Evolutionary conservation across 2,888 invertebrate species (phyloP).

Genomic region (Iphiclides podalirius): DNA sequence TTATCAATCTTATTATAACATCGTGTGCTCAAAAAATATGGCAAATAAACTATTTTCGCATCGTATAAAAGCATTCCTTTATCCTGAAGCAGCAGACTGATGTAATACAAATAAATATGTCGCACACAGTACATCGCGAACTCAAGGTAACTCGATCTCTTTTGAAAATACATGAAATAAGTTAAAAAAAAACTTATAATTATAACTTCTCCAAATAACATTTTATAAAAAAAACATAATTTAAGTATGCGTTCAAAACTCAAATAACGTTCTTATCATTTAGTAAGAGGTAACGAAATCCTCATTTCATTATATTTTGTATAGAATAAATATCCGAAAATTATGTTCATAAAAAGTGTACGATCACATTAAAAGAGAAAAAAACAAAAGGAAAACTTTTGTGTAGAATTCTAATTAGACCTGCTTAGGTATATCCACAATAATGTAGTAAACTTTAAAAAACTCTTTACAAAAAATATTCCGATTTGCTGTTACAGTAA

Average conservation of each 20-base stretch:
- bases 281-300: constrained; percentile 42
- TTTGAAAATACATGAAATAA: constrained; percentile 6
- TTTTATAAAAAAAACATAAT: background rate
- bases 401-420: constrained; percentile 69
- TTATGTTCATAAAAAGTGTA: constrained; percentile 64
- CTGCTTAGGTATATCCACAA: constrained; percentile 59
- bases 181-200: constrained; percentile 15
- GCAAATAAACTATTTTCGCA: constrained; percentile 43
- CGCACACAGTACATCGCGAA: constrained; percentile 12
- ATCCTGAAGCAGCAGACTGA: constrained; percentile 4
- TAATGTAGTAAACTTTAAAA: constrained; percentile 70
- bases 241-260: constrained; percentile 12
- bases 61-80: constrained; percentile 27
- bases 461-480: constrained; percentile 73
- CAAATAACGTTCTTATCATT: constrained; percentile 30
- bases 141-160: constrained; percentile 20
- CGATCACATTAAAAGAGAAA: constrained; percentile 70
- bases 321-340: constrained; percentile 63
- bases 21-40: constrained; percentile 61
- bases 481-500: constrained; percentile 64
- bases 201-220: constrained; percentile 2
- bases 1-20: constrained; percentile 53
- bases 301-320: constrained; percentile 33
- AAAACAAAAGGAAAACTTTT: constrained; percentile 35
- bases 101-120: constrained; percentile 4